Conservation (phyloP, 64 coral and sea anemone species). For the Cladopsammia gracilis region DNA sequence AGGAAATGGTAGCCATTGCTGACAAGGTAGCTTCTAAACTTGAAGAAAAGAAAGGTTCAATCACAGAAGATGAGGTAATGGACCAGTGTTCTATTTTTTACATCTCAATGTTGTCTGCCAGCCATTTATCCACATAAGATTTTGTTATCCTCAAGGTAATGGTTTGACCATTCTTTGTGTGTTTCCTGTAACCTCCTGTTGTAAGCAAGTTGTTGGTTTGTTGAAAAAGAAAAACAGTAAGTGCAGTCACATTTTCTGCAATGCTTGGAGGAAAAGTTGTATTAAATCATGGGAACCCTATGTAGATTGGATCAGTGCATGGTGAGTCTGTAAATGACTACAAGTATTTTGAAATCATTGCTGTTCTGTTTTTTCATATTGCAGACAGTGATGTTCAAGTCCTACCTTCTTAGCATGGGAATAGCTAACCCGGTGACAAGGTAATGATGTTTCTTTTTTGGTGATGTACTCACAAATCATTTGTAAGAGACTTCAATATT, state of each 20-base stretch:
- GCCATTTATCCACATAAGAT: too few relatives aligned
- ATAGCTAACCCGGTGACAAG: slow-evolving; percentile 97
- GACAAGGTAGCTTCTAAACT: slow-evolving; percentile 97
- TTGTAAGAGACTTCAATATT: too few relatives aligned
- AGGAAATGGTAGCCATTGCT: slow-evolving; percentile 96
- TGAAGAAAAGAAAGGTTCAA: slow-evolving; percentile 96
- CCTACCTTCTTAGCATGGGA: slow-evolving; percentile 94
- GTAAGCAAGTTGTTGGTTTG: too few relatives aligned
- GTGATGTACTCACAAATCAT: too few relatives aligned
- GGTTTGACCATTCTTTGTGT: background rate
- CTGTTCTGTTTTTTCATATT: slow-evolving; percentile 13
- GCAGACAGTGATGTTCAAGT: slow-evolving; percentile 97
- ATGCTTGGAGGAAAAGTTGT: too few relatives aligned
- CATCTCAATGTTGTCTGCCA: too few relatives aligned
- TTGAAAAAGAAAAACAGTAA: too few relatives aligned
- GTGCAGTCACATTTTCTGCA: too few relatives aligned
- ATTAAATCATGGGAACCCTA: too few relatives aligned
- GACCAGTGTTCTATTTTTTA: background rate
- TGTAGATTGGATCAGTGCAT: too few relatives aligned
- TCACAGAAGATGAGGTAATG: slow-evolving; percentile 95
- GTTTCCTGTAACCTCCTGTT: too few relatives aligned
- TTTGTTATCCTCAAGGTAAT: background rate
- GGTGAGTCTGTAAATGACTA: too few relatives aligned
- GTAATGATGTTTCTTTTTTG: slow-evolving; percentile 17
- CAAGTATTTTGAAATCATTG: background rate